phyloP scores from a whole-genome alignment of 2,888 invertebrate species.

The Drosophila anomalipes region DNA sequence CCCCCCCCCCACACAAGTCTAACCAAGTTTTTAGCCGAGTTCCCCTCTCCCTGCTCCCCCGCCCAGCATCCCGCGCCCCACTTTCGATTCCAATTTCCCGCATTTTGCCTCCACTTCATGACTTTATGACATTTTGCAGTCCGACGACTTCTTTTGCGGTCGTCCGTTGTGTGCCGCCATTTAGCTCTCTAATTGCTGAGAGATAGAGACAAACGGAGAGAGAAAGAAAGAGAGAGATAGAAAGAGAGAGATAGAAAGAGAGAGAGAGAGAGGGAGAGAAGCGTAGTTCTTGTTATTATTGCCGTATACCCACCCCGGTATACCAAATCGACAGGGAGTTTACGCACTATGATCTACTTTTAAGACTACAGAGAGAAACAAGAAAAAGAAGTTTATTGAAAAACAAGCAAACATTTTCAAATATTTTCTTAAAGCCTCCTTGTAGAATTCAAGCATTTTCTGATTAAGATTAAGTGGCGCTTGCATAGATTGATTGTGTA shows the following conservation, averaged over 20 bases:
- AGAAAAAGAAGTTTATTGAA: neutral
- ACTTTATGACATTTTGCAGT: conserved; percentile 44
- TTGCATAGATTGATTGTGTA: neutral
- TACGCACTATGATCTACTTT: neutral
- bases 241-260: neutral
- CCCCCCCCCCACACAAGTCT: conserved; percentile 2
- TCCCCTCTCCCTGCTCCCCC: too few relatives aligned
- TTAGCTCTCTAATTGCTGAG: conserved; percentile 60
- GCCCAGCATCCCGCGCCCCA: neutral
- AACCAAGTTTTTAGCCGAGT: conserved; percentile 1
- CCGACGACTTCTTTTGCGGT: conserved; percentile 59
- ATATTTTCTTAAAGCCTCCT: neutral
- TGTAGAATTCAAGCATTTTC: neutral
- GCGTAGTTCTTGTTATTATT: neutral
- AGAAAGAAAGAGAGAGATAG: too few relatives aligned
- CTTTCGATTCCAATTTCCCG: neutral
- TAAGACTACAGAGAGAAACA: neutral
- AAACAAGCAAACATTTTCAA: neutral
- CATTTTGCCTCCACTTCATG: neutral
- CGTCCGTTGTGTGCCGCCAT: conserved; percentile 53
- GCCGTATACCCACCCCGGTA: neutral
- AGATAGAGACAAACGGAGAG: neutral
- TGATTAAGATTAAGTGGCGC: neutral
- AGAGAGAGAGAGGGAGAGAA: neutral
- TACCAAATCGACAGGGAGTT: neutral